These are phyloP conservation scores for Hydrotaea diabolus DNA, from an alignment of 2,888 invertebrate genomes.

Conservation along the genomic window DNA sequence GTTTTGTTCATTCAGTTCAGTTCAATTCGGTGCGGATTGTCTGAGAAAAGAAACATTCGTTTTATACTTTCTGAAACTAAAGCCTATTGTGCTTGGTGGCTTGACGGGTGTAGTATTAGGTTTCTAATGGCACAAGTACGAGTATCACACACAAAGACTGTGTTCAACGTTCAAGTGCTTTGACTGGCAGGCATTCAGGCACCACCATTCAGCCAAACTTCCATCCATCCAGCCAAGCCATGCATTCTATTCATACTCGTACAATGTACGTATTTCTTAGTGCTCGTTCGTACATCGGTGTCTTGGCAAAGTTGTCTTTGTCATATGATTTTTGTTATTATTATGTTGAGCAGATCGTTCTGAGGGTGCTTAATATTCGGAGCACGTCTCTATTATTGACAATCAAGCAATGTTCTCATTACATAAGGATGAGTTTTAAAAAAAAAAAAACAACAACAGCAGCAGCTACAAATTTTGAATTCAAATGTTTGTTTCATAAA, in stretches of 20 bases:
- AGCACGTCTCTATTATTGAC: conserved; percentile 60
- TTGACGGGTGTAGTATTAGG: neutral
- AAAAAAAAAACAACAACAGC: neutral
- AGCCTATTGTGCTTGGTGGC: neutral
- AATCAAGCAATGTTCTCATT: conserved; percentile 61
- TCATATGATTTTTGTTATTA: no score
- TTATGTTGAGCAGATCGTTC: conserved; percentile 2
- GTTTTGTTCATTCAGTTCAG: neutral
- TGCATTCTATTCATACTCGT: neutral
- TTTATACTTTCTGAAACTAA: neutral
- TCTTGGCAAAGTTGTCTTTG: neutral
- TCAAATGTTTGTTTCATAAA: conserved; percentile 43
- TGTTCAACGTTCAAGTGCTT: neutral
- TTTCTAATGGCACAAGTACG: neutral
- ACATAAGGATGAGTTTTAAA: conserved; percentile 49
- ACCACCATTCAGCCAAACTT: neutral
- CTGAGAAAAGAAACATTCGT: neutral
- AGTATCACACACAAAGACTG: neutral
- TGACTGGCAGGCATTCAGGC: neutral
- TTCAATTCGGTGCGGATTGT: neutral
- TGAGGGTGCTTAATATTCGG: conserved; percentile 53
- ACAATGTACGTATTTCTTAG: neutral
- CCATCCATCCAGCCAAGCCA: neutral
- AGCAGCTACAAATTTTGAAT: conserved; percentile 33
- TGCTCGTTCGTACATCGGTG: neutral